Base-by-base conservation (phyloP, 2,797 vertebrate species). In the Antrozous pallidus region DNA sequence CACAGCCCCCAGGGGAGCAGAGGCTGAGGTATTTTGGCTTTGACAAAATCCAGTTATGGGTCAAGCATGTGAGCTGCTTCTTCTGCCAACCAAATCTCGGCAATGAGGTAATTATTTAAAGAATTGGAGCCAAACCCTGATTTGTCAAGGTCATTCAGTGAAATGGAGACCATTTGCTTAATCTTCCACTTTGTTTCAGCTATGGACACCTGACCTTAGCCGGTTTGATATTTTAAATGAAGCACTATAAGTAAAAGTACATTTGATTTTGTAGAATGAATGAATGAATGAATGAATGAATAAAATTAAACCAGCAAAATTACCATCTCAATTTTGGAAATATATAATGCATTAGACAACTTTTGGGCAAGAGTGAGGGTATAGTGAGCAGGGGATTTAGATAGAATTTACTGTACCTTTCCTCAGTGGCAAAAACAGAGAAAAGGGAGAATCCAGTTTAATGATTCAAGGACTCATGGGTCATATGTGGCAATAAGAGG, bases 131-230 rank as follows among this genome's bases (percentile, higher is more conserved):
- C 89, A 94, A 90, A 36, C 65, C 26, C 54, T 36, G 91, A 92
- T 75, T 93, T 63, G 69, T 85, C 94, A 94, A 96, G 93, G 93
- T 84, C 81, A 87, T 77, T 86, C 33, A 33, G 83, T 42, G 36
- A 93, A 94, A 93, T 42, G 75, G 47, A 95, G 84, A n/a, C 74
- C 40, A 38, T 91, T 93, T 96, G n/a, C 90, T 83, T 91, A 42
- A 83, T 93, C 92, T 96, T 91, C 79, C 28, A 89, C 83, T 73
- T 96, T 65, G 86, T 45, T 96, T 90, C 49, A 93, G 88, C 86
- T 67, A 63, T 36, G 85, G 71, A 12, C 24, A 86, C 92, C 61
- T 94, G 86, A 75, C 56, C 75, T 94, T 63, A 45, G 90, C n/a
- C 75, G 81, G 75, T 47, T 77, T 95, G 87, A 83, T 54, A 75